Percentiles rank a stretch among this genome's conserved stretches.
These are phyloP conservation scores for Agrochola lychnidis DNA, from an alignment of 2,888 invertebrate species.

Conservation along the genomic window DNA sequence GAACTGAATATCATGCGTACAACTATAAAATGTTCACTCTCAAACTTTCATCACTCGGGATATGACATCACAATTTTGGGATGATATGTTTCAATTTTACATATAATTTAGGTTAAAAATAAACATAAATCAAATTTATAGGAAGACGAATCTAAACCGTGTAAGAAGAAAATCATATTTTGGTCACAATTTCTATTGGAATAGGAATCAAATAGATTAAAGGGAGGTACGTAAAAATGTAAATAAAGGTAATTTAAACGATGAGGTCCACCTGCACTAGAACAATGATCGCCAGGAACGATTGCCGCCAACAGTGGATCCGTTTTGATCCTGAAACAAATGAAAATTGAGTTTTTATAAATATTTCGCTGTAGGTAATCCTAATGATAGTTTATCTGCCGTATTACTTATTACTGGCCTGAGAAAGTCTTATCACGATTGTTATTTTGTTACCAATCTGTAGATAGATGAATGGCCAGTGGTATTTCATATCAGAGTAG, in stretches of 20 bases:
- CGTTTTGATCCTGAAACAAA: slow-evolving; percentile 85
- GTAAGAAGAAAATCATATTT: slow-evolving; percentile 23
- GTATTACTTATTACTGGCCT: background rate
- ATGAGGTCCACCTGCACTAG: slow-evolving; percentile 84
- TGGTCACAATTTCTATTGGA: slow-evolving; percentile 52
- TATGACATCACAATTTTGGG: slow-evolving; percentile 77
- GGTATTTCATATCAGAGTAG: background rate
- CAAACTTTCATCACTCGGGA: slow-evolving; percentile 74
- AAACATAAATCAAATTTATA: slow-evolving; percentile 33
- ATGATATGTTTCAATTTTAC: slow-evolving; percentile 84
- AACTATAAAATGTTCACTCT: slow-evolving; percentile 80
- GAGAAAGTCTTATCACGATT: background rate
- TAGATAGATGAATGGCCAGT: too few species aligned
- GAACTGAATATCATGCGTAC: slow-evolving; percentile 68
- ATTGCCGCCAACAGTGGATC: slow-evolving; percentile 83
- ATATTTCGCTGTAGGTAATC: background rate
- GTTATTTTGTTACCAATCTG: background rate
- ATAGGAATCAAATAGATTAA: slow-evolving; percentile 43
- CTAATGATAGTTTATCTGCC: background rate
- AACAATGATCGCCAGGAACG: slow-evolving; percentile 81
- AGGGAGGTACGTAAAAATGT: slow-evolving; percentile 20
- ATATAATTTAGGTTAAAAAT: slow-evolving; percentile 36
- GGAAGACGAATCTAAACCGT: slow-evolving; percentile 46
- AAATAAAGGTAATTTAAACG: slow-evolving; percentile 69
- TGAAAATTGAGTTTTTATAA: slow-evolving; percentile 23